Evolutionary conservation across 2,113 vertebrate species (phyloP).

Genomic region (Lipophrys pholis): DNA sequence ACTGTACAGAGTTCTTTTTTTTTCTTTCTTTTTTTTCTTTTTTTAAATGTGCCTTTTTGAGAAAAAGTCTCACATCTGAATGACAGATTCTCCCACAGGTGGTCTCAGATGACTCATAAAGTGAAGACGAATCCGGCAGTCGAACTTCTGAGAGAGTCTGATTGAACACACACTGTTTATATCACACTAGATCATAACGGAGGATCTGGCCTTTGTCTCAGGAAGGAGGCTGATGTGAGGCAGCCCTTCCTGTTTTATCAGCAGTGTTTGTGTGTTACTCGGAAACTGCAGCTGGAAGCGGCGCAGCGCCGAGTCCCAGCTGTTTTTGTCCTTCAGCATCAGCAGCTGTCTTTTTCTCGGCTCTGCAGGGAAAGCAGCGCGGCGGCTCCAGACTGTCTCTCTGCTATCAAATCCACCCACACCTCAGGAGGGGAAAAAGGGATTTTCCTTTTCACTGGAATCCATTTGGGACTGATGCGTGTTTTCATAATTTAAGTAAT

Average conservation of each 20-base stretch:
- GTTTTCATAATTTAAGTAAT: no score
- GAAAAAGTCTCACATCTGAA: constrained; percentile 2
- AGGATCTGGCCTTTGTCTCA: background rate
- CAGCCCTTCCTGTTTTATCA: constrained; percentile 50
- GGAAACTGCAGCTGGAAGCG: constrained; percentile 35
- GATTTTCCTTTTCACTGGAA: constrained; percentile 37
- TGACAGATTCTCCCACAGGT: background rate
- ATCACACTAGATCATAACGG: background rate
- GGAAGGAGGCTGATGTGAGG: constrained; percentile 23
- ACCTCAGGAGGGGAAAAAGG: constrained; percentile 21
- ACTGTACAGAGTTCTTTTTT: no score
- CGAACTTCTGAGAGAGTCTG: background rate
- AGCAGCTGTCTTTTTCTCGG: constrained; percentile 50
- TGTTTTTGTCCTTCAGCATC: constrained; percentile 74
- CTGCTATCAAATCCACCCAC: constrained; percentile 35
- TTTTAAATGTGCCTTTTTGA: background rate
- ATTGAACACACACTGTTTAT: background rate
- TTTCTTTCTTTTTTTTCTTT: no score
- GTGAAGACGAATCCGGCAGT: background rate
- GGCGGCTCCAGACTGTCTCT: background rate
- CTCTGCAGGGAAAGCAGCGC: constrained; percentile 1
- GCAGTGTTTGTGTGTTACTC: constrained; percentile 50
- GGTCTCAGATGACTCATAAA: background rate
- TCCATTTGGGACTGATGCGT: constrained; percentile 40
- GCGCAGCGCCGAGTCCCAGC: constrained; percentile 56